Conservation (phyloP, 2,888 invertebrate species). For the Cordilura impudica region DNA sequence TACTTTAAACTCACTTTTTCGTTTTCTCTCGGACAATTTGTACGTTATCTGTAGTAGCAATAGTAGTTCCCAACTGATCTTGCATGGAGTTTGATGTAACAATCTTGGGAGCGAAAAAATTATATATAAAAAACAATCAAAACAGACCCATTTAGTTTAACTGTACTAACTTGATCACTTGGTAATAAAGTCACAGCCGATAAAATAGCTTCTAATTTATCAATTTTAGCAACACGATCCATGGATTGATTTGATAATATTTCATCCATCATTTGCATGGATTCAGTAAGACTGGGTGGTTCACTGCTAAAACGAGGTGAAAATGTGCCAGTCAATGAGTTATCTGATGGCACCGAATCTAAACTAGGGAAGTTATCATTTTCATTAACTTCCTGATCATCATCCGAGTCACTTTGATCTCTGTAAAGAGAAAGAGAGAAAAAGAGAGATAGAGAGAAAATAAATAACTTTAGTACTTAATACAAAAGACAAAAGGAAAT, state of each 20-base stretch:
- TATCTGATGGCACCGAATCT: slow-evolving; percentile 88
- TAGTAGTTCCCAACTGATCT: slow-evolving; percentile 74
- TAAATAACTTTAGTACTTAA: neutral
- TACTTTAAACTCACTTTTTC: slow-evolving; percentile 70
- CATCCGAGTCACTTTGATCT: slow-evolving; percentile 86
- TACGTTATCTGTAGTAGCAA: slow-evolving; percentile 76
- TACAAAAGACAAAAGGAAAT: slow-evolving; percentile 30
- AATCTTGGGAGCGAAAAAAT: slow-evolving; percentile 70
- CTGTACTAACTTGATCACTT: slow-evolving; percentile 78
- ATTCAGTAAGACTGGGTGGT: slow-evolving; percentile 86
- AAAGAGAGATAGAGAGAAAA: slow-evolving; percentile 3
- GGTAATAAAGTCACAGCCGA: slow-evolving; percentile 87
- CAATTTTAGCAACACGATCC: slow-evolving; percentile 91
- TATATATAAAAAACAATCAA: slow-evolving; percentile 2
- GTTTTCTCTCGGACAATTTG: slow-evolving; percentile 76
- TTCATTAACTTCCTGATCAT: slow-evolving; percentile 84
- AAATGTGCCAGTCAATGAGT: slow-evolving; percentile 81
- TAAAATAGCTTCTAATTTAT: slow-evolving; percentile 90
- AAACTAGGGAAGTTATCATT: slow-evolving; percentile 86
- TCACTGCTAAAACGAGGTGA: slow-evolving; percentile 83
- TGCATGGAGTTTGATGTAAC: slow-evolving; percentile 75
- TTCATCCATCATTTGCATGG: slow-evolving; percentile 93
- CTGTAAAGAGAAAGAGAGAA: slow-evolving; percentile 74
- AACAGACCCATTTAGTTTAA: neutral
- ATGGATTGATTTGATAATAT: slow-evolving; percentile 89